These are phyloP conservation scores for Misgurnus anguillicaudatus DNA, from an alignment of 2,113 vertebrate genomes.

Conservation along the genomic window DNA sequence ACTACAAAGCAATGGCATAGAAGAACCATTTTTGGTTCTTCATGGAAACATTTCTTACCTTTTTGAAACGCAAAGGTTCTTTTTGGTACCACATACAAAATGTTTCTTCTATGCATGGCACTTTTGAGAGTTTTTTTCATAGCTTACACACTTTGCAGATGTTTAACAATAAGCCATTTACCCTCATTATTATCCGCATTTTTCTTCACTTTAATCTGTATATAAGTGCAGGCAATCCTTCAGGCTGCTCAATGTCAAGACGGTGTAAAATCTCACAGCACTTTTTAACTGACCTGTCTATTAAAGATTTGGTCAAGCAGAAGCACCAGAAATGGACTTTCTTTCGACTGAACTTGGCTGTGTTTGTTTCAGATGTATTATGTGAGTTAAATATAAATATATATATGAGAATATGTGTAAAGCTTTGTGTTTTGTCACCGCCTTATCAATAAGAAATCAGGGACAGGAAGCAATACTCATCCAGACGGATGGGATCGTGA, in stretches of 20 bases:
- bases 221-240: not conserved
- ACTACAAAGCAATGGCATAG: too few relatives aligned
- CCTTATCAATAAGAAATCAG: conserved; percentile 14
- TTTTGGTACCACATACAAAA: too few relatives aligned
- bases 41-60: too few relatives aligned
- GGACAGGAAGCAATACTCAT: conserved; percentile 33
- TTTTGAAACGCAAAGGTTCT: too few relatives aligned
- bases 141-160: not conserved
- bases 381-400: not conserved
- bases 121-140: too few relatives aligned
- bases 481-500: conserved; percentile 14
- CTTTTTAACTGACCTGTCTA: not conserved
- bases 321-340: conserved; percentile 2
- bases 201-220: not conserved
- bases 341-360: conserved; percentile 23
- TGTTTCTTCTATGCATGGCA: too few relatives aligned
- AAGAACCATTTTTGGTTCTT: too few relatives aligned
- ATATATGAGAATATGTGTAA: conserved; percentile 13
- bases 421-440: not conserved
- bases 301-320: not conserved
- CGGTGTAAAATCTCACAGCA: conserved; percentile 8
- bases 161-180: not conserved
- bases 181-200: not conserved
- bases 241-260: conserved; percentile 7
- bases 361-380: conserved; percentile 10